Evolutionary conservation across 2,888 invertebrate genomes (phyloP).

Genomic region (Caenorhabditis zanzibari): DNA sequence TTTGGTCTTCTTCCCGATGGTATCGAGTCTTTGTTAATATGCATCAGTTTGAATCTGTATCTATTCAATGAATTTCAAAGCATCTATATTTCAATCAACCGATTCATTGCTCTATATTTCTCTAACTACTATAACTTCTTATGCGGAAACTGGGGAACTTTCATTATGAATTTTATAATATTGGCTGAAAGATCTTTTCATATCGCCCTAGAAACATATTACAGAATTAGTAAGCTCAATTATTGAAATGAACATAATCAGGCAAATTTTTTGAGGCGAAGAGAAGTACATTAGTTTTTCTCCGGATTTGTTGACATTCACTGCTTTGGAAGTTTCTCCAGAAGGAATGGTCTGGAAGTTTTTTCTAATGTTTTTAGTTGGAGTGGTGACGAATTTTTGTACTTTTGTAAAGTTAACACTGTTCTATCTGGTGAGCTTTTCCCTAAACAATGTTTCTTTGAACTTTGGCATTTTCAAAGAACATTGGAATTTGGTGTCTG

Average conservation of each 20-base stretch:
- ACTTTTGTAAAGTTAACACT: slow-evolving; percentile 30
- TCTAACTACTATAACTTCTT: slow-evolving; percentile 20
- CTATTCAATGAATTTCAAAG: slow-evolving; percentile 52
- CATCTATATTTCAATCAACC: slow-evolving; percentile 48
- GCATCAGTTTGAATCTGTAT: slow-evolving; percentile 39
- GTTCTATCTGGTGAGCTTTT: slow-evolving; percentile 37
- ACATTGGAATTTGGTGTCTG: neutral
- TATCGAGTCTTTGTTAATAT: slow-evolving; percentile 29
- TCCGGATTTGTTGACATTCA: slow-evolving; percentile 27
- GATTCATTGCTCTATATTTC: slow-evolving; percentile 36
- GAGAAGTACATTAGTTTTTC: slow-evolving; percentile 29
- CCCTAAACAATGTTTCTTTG: neutral
- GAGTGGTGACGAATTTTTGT: slow-evolving; percentile 10
- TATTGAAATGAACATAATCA: neutral
- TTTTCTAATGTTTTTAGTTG: slow-evolving; percentile 18
- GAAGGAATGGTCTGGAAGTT: slow-evolving; percentile 18
- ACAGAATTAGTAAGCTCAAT: slow-evolving; percentile 12
- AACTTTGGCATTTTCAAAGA: neutral
- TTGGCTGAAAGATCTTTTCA: slow-evolving; percentile 13
- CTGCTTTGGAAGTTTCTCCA: slow-evolving; percentile 17
- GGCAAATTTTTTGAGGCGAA: slow-evolving; percentile 1
- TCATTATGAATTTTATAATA: neutral
- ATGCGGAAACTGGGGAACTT: slow-evolving; percentile 20
- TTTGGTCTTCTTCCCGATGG: neutral
- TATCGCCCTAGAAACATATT: slow-evolving; percentile 11